phyloP scores from a whole-genome alignment of 2,797 vertebrate species.

The Muscicapa striata region DNA sequence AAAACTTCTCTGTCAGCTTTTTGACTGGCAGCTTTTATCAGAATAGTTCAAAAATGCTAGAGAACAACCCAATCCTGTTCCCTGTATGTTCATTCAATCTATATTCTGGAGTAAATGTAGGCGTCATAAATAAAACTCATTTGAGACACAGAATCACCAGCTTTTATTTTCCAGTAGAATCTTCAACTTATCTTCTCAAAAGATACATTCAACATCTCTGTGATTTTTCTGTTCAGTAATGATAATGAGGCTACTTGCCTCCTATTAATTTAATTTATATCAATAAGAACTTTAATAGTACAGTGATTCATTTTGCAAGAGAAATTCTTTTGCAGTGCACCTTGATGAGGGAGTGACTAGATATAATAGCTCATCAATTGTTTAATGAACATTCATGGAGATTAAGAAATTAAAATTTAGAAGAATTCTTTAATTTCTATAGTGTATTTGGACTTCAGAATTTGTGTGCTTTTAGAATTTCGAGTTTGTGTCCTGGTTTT shows the following conservation, averaged over 20 bases:
- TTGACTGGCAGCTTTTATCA: slow-evolving; percentile 49
- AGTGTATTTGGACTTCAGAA: not conserved
- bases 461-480: not conserved
- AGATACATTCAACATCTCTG: not conserved
- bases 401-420: not conserved
- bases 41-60: slow-evolving; percentile 56
- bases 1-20: slow-evolving; percentile 27
- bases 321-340: not conserved
- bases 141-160: slow-evolving; percentile 39
- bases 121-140: slow-evolving; percentile 40
- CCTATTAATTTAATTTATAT: not conserved
- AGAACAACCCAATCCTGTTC: not conserved
- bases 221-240: slow-evolving; percentile 14
- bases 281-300: not conserved
- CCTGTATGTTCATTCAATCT: slow-evolving; percentile 29
- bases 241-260: slow-evolving; percentile 36
- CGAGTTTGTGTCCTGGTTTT: not conserved
- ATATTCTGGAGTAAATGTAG: slow-evolving; percentile 49
- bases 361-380: not conserved
- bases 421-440: not conserved
- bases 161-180: slow-evolving; percentile 48
- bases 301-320: not conserved
- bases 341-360: not conserved
- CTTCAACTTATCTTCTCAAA: slow-evolving; percentile 54
- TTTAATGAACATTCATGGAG: not conserved